Base-by-base conservation (phyloP, 1,140 invertebrate genomes). In the Bombus vancouverensis region DNA sequence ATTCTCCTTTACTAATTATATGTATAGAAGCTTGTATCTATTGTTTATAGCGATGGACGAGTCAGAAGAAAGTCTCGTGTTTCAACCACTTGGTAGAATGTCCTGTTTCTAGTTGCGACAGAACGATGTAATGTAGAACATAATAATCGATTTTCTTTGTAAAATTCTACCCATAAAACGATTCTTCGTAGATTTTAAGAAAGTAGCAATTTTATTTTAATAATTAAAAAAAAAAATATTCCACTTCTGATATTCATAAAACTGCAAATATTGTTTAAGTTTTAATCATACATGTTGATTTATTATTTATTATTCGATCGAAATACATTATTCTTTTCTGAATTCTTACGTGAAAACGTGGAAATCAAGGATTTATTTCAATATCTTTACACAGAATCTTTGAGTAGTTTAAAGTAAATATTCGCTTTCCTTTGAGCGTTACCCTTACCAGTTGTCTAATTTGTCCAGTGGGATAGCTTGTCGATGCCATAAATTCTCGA, bases 401-500 rank as follows among this genome's bases (percentile, higher is more conserved):
- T 18, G 65, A 5, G 37, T 13, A 71, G 3, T 71, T 71, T 71
- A 25, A n/a, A 32, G 34, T 22, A 75, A 57, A 76, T 34, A 37
- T 70, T 66, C 62, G 28, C 37, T 34, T 81, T 62, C 39, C 74
- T 78, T 53, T 47, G 59, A n/a, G 6, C 32, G 39, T 74, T 77
- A 37, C 22, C 12, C 12, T 53, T 42, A 2, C n/a, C 32, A 73
- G 18, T 81, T 73, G 44, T 62, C 32, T 62, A 81, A 73, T 62
- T 81, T 73, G 65, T 34, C 39, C 39, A 39, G 34, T 34, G 32
- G 32, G n/a, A 32, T 62, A 53, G 47, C 71, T 77, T 47, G 68
- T 37, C 47, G 34, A 82, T 42, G 80, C 70, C 47, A 42, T 88
- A 86, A 87, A 83, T 83, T 87, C 53, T 74, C 39, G 13, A 44